These are phyloP conservation scores for Phalanger gymnotis DNA, from an alignment of 2,797 vertebrate genomes.

Conservation along the genomic window DNA sequence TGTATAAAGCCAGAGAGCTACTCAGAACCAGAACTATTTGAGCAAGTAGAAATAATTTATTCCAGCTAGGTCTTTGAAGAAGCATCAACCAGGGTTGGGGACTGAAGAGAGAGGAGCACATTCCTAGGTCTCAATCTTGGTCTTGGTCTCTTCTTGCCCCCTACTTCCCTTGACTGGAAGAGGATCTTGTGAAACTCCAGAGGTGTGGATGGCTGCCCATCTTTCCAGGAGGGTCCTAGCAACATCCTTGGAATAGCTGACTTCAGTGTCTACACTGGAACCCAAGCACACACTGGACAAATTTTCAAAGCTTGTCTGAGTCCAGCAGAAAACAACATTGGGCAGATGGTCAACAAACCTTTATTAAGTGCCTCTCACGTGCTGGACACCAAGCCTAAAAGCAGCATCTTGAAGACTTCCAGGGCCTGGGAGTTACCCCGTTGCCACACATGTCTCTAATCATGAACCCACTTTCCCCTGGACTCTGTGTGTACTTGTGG, in stretches of 20 bases:
- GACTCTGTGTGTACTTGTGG: neutral
- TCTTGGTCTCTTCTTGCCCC: neutral
- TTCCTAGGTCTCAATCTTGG: neutral
- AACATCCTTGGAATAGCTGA: neutral
- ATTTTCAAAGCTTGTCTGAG: neutral
- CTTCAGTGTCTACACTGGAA: neutral
- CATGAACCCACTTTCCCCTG: neutral
- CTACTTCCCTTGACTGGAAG: neutral
- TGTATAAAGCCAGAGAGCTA: neutral
- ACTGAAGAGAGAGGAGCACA: neutral
- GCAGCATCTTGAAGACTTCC: neutral
- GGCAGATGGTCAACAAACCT: neutral
- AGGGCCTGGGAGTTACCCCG: neutral
- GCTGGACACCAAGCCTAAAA: neutral
- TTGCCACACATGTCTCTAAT: neutral
- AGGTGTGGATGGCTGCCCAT: neutral
- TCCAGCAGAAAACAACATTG: neutral
- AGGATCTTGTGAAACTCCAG: neutral
- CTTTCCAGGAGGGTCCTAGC: neutral
- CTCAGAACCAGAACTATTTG: neutral
- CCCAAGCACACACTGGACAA: neutral
- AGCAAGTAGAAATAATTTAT: neutral
- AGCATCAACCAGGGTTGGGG: neutral
- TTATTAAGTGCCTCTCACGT: neutral
- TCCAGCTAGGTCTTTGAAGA: neutral